Conservation (phyloP, 2,888 invertebrate genomes). For the Diaphora mendica region DNA sequence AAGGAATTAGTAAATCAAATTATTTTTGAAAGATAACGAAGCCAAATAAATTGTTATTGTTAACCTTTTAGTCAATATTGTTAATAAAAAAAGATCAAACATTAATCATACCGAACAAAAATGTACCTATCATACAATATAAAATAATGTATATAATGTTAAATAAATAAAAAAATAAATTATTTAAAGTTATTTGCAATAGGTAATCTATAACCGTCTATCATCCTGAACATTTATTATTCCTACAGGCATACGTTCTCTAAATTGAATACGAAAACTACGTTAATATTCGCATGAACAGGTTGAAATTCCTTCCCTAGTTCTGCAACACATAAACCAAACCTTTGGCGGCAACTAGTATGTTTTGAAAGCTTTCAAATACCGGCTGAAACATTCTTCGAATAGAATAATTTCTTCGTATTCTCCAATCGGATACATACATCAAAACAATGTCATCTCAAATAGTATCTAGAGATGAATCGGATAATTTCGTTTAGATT, state of each 20-base stretch:
- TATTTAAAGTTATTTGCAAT: no score
- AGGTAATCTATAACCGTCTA: background rate
- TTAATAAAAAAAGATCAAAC: no score
- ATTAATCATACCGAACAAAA: background rate
- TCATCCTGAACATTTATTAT: background rate
- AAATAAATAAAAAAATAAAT: no score
- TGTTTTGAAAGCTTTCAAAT: slow-evolving; percentile 7
- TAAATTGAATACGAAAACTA: background rate
- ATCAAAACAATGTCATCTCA: slow-evolving; percentile 39
- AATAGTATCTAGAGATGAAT: slow-evolving; percentile 17
- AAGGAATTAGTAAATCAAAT: background rate
- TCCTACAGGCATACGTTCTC: background rate
- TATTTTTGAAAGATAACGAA: no score
- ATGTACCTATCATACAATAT: background rate
- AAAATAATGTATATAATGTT: no score
- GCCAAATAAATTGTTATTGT: no score
- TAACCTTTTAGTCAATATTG: no score
- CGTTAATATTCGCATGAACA: background rate
- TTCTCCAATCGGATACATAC: slow-evolving; percentile 30
- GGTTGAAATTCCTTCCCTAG: background rate
- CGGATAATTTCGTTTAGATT: background rate
- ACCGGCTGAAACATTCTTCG: slow-evolving; percentile 24
- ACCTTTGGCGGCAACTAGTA: background rate
- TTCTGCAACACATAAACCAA: background rate
- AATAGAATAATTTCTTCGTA: slow-evolving; percentile 22